These are phyloP conservation scores for Apocrypta bakeri DNA, from an alignment of 1,140 invertebrate genomes.

Conservation along the genomic window DNA sequence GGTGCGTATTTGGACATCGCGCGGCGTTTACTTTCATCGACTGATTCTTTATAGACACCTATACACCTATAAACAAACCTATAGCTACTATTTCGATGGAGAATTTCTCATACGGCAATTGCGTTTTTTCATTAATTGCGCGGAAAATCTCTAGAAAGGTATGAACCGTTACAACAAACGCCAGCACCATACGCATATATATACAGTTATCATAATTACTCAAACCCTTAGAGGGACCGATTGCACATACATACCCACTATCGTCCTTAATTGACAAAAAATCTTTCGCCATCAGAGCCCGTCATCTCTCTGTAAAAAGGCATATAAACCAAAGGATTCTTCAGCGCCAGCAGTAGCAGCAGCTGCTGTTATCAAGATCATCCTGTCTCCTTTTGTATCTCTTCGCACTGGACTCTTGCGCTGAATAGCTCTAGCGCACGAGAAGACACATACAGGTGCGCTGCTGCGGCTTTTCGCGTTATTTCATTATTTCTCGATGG, in stretches of 20 bases:
- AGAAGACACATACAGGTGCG: constrained; percentile 36
- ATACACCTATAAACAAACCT: background rate
- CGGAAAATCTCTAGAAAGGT: background rate
- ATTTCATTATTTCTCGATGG: constrained; percentile 70
- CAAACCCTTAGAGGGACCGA: background rate
- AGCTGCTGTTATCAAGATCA: constrained; percentile 38
- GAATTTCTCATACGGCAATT: background rate
- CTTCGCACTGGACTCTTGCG: constrained; percentile 33
- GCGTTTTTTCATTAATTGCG: constrained; percentile 24
- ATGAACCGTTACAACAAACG: constrained; percentile 26
- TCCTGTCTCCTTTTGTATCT: constrained; percentile 46
- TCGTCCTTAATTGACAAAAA: constrained; percentile 27
- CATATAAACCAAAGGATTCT: constrained; percentile 25
- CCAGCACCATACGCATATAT: background rate
- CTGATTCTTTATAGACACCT: too few relatives aligned
- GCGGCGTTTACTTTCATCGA: constrained; percentile 39
- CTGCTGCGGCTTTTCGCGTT: constrained; percentile 60
- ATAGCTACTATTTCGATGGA: background rate
- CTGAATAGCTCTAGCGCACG: constrained; percentile 25
- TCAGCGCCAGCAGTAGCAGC: background rate
- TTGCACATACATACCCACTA: background rate
- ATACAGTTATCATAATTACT: constrained; percentile 37
- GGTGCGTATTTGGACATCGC: constrained; percentile 23
- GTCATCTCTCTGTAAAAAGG: background rate
- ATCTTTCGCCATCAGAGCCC: background rate